Evolutionary conservation across 2,113 vertebrate species (phyloP).

Genomic region (Monopterus albus): DNA sequence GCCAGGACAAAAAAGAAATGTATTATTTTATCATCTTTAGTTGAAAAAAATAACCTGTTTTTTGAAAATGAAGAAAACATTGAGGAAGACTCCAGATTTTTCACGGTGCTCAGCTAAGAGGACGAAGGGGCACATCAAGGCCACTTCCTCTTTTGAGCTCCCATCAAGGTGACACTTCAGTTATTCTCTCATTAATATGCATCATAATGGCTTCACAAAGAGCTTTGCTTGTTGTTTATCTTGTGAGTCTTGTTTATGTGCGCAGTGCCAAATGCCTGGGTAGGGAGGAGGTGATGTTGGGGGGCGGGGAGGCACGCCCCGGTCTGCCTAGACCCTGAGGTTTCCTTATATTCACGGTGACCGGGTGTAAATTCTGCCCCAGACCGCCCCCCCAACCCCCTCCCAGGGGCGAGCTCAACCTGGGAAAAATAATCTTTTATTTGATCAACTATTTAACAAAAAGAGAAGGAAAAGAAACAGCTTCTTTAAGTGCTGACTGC

Average conservation of each 20-base stretch:
- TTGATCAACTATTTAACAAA: constrained; percentile 88
- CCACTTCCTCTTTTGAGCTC: constrained; percentile 91
- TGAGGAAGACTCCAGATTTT: constrained; percentile 94
- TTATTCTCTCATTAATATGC: constrained; percentile 99
- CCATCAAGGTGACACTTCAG: constrained; percentile 92
- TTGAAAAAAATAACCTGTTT: constrained; percentile 75
- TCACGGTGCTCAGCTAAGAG: constrained; percentile 90
- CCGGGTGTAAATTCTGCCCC: constrained; percentile 85
- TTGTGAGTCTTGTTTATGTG: constrained; percentile 99
- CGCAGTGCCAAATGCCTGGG: constrained; percentile 97
- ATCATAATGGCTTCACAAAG: constrained; percentile 98
- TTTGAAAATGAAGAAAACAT: constrained; percentile 78
- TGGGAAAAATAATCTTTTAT: constrained; percentile 91
- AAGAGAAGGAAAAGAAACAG: constrained; percentile 85
- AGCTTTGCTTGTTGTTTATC: constrained; percentile 99
- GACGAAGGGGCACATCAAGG: constrained; percentile 77
- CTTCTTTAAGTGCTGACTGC: constrained; percentile 99
- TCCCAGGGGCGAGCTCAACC: constrained; percentile 84
- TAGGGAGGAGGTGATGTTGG: constrained; percentile 81
- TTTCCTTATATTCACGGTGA: constrained; percentile 88
- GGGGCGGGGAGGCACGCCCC: constrained; percentile 79
- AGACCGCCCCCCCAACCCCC: too few species aligned
- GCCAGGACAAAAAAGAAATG: constrained; percentile 86
- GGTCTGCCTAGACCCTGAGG: constrained; percentile 84
- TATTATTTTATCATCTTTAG: constrained; percentile 98